A percentile compares a stretch with the other conserved stretches of the same genome.
Conservation (phyloP, 2,888 invertebrate genomes). For the Selenia dentaria region DNA sequence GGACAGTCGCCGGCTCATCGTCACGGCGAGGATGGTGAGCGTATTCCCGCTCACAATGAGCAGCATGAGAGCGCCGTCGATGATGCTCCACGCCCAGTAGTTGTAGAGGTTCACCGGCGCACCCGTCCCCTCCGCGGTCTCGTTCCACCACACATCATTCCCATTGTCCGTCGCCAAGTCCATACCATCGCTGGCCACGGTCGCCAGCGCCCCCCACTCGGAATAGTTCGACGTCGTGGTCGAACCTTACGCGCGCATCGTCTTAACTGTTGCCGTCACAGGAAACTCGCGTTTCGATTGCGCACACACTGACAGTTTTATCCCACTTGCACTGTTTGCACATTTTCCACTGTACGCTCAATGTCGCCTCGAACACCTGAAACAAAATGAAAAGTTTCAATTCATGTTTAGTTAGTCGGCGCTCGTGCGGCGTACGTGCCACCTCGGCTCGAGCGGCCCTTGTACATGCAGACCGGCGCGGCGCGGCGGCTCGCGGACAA, state of each 20-base stretch:
- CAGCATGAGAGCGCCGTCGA: slow-evolving; percentile 87
- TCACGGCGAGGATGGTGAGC: slow-evolving; percentile 90
- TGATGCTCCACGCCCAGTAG: slow-evolving; percentile 86
- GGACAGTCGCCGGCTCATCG: slow-evolving; percentile 87
- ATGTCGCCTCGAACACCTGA: slow-evolving; percentile 48
- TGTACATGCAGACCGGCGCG: slow-evolving; percentile 43
- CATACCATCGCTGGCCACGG: slow-evolving; percentile 81
- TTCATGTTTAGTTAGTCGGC: slow-evolving; percentile 12
- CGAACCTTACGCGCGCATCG: slow-evolving; percentile 64
- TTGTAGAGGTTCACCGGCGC: slow-evolving; percentile 62
- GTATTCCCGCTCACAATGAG: slow-evolving; percentile 90
- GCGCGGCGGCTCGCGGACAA: slow-evolving; percentile 40
- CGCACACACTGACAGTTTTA: slow-evolving; percentile 47
- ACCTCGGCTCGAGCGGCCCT: slow-evolving; percentile 22
- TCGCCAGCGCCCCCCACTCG: slow-evolving; percentile 75
- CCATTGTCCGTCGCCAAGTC: slow-evolving; percentile 73
- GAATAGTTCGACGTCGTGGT: slow-evolving; percentile 75
- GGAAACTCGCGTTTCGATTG: slow-evolving; percentile 50
- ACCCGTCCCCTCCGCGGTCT: slow-evolving; percentile 54
- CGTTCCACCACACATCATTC: slow-evolving; percentile 69
- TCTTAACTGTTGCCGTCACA: slow-evolving; percentile 63
- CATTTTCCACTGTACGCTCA: slow-evolving; percentile 47
- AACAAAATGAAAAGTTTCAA: slow-evolving; percentile 37
- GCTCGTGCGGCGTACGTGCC: slow-evolving; percentile 29
- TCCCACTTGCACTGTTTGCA: slow-evolving; percentile 46